phyloP scores from a whole-genome alignment of 2,797 vertebrate genomes.

The Otolemur crassicaudatus region DNA sequence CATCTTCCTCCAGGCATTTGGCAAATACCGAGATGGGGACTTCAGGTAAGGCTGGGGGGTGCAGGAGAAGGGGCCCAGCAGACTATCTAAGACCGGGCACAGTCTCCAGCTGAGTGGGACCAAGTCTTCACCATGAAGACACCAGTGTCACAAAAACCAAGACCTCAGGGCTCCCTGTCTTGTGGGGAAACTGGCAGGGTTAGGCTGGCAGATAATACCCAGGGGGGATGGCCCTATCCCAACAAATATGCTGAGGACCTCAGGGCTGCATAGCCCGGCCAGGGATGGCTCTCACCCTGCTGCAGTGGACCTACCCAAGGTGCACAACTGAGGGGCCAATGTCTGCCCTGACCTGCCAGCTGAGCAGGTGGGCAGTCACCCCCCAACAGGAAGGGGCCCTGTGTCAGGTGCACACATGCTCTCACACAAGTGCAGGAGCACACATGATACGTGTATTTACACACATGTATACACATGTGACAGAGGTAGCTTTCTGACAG shows the following conservation, averaged over 20 bases:
- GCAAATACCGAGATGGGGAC: conserved; percentile 97
- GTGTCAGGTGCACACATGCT: not conserved
- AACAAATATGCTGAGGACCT: not conserved
- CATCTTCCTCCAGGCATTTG: conserved; percentile 96
- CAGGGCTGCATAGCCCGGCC: not conserved
- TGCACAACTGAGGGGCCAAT: not conserved
- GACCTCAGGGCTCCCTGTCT: not conserved
- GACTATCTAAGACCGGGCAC: not conserved
- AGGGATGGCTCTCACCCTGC: fast-evolving
- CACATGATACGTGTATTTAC: not conserved
- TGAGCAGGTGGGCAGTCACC: not conserved
- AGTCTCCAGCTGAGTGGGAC: not conserved
- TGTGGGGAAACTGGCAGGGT: fast-evolving
- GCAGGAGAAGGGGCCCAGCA: fast-evolving
- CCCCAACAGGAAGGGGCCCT: not conserved
- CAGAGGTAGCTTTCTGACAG: not conserved
- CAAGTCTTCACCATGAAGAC: not conserved
- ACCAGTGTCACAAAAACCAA: not conserved
- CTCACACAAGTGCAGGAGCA: not conserved
- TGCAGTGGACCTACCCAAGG: not conserved
- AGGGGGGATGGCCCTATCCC: not conserved
- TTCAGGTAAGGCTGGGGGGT: conserved; percentile 93
- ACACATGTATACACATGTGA: not conserved
- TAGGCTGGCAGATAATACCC: no score
- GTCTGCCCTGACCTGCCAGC: not conserved